Conservation (phyloP, 92 coral and sea anemone genomes). For the Epizoanthus illoricatus region DNA sequence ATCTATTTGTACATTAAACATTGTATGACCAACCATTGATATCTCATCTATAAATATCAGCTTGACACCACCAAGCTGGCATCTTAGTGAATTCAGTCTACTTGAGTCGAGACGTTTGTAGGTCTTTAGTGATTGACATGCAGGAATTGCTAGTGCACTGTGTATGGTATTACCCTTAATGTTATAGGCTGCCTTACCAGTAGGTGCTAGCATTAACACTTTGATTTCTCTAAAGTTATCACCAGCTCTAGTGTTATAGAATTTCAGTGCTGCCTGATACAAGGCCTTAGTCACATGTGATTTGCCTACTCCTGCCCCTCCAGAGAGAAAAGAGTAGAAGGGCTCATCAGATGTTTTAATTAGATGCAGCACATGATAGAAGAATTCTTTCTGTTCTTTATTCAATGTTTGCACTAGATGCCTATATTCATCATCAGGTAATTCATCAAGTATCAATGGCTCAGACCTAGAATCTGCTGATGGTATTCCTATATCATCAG, state of each 20-base stretch:
- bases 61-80: constrained; percentile 29
- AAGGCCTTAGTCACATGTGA: constrained; percentile 66
- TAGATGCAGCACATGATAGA: constrained; percentile 64
- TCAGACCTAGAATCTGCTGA: constrained; percentile 54
- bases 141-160: constrained; percentile 57
- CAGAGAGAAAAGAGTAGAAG: constrained; percentile 62
- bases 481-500: constrained; percentile 65
- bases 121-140: constrained; percentile 55
- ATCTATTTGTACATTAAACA: no score
- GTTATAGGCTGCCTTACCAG: constrained; percentile 55
- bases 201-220: constrained; percentile 63
- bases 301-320: constrained; percentile 82
- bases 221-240: constrained; percentile 46
- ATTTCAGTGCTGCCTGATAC: constrained; percentile 71
- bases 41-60: constrained; percentile 44
- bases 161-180: constrained; percentile 59
- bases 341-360: constrained; percentile 68
- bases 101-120: constrained; percentile 69
- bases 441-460: constrained; percentile 64
- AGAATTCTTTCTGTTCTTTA: constrained; percentile 61
- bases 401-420: constrained; percentile 56
- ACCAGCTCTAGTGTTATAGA: constrained; percentile 63
- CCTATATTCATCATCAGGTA: constrained; percentile 72
- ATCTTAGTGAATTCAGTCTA: constrained; percentile 57
- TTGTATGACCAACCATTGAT: no score